Conservation (phyloP, 2,113 vertebrate species). For the Pseudolaguvia tuberculata region DNA sequence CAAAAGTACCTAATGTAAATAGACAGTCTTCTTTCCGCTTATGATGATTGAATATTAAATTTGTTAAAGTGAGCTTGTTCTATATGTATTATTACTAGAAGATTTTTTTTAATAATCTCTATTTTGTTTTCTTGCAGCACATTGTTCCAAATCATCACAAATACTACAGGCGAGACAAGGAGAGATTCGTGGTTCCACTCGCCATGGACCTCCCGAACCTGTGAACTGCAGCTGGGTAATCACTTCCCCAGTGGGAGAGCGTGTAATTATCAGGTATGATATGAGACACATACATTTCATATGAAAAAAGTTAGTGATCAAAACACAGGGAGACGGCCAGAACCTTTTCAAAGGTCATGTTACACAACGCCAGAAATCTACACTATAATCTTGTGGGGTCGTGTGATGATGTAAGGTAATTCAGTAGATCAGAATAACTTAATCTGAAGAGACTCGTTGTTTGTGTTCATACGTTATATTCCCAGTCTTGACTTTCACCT, state of each 20-base stretch:
- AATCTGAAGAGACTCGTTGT: too few relatives aligned
- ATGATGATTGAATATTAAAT: neutral
- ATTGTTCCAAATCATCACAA: slow-evolving; percentile 59
- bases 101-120: neutral
- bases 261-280: slow-evolving; percentile 66
- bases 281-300: neutral
- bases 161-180: slow-evolving; percentile 59
- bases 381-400: too few relatives aligned
- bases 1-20: neutral
- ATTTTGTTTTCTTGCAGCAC: slow-evolving; percentile 49
- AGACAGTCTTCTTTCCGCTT: neutral
- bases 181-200: slow-evolving; percentile 63
- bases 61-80: neutral
- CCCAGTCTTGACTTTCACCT: too few relatives aligned
- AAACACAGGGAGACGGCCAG: neutral
- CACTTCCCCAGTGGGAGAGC: slow-evolving; percentile 55
- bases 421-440: too few relatives aligned
- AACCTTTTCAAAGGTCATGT: neutral
- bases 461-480: too few relatives aligned
- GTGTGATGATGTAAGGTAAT: too few relatives aligned
- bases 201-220: slow-evolving; percentile 56
- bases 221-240: slow-evolving; percentile 70
- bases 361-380: neutral
- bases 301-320: neutral
- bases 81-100: neutral